These are phyloP conservation scores for Eufriesea mexicana DNA, from an alignment of 1,140 invertebrate species.

Conservation along the genomic window DNA sequence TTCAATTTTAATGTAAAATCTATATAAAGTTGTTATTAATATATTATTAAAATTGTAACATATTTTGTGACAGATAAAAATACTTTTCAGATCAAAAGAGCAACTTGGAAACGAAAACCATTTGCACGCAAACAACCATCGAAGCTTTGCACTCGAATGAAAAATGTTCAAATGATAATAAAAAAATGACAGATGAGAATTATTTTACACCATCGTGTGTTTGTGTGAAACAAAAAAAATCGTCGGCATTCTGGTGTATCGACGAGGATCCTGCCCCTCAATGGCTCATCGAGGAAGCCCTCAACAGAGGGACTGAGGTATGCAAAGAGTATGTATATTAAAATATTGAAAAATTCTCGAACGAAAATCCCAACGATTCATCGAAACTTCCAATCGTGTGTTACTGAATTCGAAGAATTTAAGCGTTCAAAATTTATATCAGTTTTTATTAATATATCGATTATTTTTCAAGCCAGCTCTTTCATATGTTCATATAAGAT, in stretches of 20 bases:
- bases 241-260: constrained; percentile 7
- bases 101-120: constrained; percentile 10
- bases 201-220: constrained; percentile 59
- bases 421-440: not conserved
- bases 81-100: not conserved
- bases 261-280: constrained; percentile 59
- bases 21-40: too few species aligned
- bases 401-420: not conserved
- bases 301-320: constrained; percentile 47
- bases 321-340: constrained; percentile 24
- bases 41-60: not conserved
- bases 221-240: not conserved
- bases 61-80: not conserved
- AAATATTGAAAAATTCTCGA: constrained; percentile 16
- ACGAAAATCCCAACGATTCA: not conserved
- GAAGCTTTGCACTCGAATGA: constrained; percentile 8
- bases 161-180: not conserved
- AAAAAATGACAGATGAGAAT: constrained; percentile 16
- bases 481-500: not conserved
- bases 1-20: not conserved
- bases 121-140: constrained; percentile 46
- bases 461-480: not conserved
- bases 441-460: not conserved
- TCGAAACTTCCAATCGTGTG: not conserved
- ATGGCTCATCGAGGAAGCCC: constrained; percentile 59